Evolutionary conservation across 64 coral and sea anemone species (phyloP), one percentile per base, ranked within the genome.

Genomic region (Porites lutea): DNA sequence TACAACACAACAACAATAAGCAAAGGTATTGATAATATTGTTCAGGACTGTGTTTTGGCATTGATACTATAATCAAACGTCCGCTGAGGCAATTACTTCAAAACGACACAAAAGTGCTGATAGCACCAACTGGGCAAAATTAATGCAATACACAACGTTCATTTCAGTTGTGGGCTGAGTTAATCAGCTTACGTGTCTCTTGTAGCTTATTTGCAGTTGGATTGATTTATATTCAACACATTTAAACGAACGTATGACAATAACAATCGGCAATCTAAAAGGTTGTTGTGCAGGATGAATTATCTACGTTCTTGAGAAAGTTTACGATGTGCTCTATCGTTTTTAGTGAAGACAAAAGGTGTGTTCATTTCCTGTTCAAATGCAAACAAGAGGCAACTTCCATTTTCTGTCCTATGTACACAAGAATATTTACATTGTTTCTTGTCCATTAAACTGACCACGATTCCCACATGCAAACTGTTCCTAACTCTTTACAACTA

Each of bases 291-390:
- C 13, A 52, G 46, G 5, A 18, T 15, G 13, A 75, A 49, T 15
- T 75, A 16, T 19, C 3, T 52, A 3, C 15, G 5, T 52, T 19
- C 46, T 19, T 15, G 23, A 18, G 13, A 65, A 18, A 48, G 18
- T 47, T 52, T 10, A 27, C 62, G 16, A 12, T n/a, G 81, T 27
- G 1, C 13, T 16, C 13, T 13, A 62, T 47, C 59, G 19, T 45
- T 64, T 47, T 45, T 4, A 2, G n/a, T 49, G 18, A 14, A 15
- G 44, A 44, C 43, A 64, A 68, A 67, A 84, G 18, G 46, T 50
- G 73, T 75, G 7, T 47, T 7, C 47, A 21, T 84, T 84, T 84
- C 44, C 63, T 68, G 62, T 84, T 21, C 18, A n/a, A 67, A 52
- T 45, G 45, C 62, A 84, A 84, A 84, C 81, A 84, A 64, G 1